Base-by-base conservation (phyloP, 1,140 invertebrate species). In the Ceratina australensis region DNA sequence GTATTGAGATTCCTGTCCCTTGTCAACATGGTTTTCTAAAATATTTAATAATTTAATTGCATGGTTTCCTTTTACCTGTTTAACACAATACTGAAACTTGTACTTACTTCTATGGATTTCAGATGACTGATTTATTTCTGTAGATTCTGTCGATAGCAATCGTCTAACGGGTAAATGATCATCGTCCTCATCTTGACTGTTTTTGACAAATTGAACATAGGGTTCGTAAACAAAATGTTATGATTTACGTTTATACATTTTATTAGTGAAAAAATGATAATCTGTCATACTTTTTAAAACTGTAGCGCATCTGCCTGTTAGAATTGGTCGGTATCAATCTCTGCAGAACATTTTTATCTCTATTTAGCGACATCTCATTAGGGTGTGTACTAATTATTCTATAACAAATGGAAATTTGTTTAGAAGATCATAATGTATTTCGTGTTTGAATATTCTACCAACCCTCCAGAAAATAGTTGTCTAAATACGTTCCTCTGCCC, bases 31-130 rank as follows among this genome's bases (percentile, higher is more conserved):
- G 7, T 28, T 52, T 12, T 65, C 56, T 54, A 64, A 2, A 60
- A 33, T 28, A 56, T 16, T 28, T 24, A 1, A 20, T 7, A 33
- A 33, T 33, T 33, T 33, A 33, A 33, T 15, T 22, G 1, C 16
- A 10, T 33, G 15, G 5, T 47, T 33, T 1, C n/a, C 0, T 2
- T 15, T 18, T 28, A 50, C 16, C 8, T 52, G 15, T 24, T 28
- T 16, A 1, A 5, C 8, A 2, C 3, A 16, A 16, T 16, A 26
- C 4, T 49, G 22, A 15, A n/a, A 50, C 0, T 4, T 56, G 15
- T 57, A 87, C 83, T 87, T 65, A 87, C 82, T 89, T 20, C 90
- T 91, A 59, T 93, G 91, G 26, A 93, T 90, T 33, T 94, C 93
- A 26, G 90, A 87, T 33, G 87, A 83, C 22, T 93, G 91, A 50